These are phyloP conservation scores for Tuberolachnus salignus DNA, from an alignment of 2,888 invertebrate species.

Conservation along the genomic window DNA sequence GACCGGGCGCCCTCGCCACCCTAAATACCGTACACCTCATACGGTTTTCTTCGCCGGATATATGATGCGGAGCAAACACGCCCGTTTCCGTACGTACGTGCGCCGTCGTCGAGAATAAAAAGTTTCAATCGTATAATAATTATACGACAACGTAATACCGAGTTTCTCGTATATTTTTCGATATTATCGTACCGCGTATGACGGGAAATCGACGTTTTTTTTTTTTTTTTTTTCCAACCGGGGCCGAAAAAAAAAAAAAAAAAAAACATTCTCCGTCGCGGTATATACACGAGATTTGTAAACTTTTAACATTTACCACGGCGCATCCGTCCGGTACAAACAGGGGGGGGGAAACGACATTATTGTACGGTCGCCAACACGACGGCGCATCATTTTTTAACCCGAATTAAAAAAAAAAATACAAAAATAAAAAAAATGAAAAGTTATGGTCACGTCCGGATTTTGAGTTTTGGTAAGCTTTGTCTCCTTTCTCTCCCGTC, in stretches of 20 bases:
- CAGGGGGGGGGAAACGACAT: conserved; percentile 32
- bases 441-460: conserved; percentile 52
- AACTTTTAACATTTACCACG: conserved; percentile 41
- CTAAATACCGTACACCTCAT: background rate
- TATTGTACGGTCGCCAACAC: conserved; percentile 4
- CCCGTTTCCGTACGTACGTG: background rate
- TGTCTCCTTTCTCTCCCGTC: conserved; percentile 29
- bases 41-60: background rate
- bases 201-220: conserved; percentile 29
- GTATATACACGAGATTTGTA: conserved; percentile 22
- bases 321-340: conserved; percentile 49
- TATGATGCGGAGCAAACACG: background rate
- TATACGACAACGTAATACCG: background rate
- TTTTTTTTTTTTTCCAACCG: background rate
- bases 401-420: conserved; percentile 50
- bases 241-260: background rate
- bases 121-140: background rate
- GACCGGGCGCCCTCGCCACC: background rate
- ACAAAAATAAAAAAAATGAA: conserved; percentile 44
- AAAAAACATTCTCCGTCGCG: background rate
- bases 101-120: no score
- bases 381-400: conserved; percentile 54
- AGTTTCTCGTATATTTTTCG: no score
- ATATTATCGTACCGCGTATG: no score
- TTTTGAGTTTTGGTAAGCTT: conserved; percentile 43